These are phyloP conservation scores for Threskiornis aethiopicus DNA, from an alignment of 2,797 vertebrate species.

Conservation along the genomic window DNA sequence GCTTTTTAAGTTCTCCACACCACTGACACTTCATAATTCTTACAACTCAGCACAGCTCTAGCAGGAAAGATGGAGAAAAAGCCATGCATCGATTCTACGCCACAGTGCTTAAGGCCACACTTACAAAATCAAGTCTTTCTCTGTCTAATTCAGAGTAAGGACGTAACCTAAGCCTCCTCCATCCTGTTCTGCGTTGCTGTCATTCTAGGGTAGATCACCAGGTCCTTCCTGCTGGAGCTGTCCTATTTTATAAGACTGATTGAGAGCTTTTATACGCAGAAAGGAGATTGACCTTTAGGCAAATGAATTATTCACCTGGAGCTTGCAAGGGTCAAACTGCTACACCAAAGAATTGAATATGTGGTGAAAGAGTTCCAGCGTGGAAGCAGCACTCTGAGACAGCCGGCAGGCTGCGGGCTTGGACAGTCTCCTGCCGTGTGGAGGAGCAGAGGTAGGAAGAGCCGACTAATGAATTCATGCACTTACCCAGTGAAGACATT, in stretches of 20 bases:
- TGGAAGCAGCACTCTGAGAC: neutral
- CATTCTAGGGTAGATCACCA: neutral
- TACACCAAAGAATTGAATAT: neutral
- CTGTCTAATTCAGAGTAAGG: neutral
- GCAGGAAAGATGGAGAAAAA: neutral
- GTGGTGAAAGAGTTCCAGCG: neutral
- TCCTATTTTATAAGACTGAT: neutral
- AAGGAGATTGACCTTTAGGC: neutral
- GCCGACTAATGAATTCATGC: neutral
- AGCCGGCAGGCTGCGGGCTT: neutral
- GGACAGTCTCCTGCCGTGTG: neutral
- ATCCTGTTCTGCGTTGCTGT: neutral
- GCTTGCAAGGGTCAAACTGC: neutral
- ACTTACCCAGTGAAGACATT: neutral
- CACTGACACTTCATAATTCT: neutral
- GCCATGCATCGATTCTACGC: rapidly evolving
- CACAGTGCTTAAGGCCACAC: neutral
- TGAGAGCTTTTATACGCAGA: neutral
- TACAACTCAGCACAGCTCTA: neutral
- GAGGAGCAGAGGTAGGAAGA: neutral
- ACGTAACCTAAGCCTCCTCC: neutral
- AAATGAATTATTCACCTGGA: neutral
- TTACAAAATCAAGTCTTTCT: neutral
- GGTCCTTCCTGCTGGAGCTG: neutral
- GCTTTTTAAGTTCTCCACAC: neutral